phyloP scores from a whole-genome alignment of 2,888 invertebrate genomes.

The Drosophila percnosoma region DNA sequence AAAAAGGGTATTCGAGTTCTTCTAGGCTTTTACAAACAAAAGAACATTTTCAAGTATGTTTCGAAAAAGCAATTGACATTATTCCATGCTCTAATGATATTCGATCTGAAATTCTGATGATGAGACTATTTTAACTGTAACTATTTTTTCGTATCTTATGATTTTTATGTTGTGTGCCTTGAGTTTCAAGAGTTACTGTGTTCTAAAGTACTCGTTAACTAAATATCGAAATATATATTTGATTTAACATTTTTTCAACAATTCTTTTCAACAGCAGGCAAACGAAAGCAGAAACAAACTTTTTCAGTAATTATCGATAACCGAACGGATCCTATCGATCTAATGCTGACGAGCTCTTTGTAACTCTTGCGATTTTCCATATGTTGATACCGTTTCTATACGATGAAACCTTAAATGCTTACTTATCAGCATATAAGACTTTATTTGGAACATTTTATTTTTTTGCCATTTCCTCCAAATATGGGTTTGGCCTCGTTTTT shows the following conservation, averaged over 20 bases:
- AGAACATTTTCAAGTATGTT: constrained; percentile 75
- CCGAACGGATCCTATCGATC: constrained; percentile 20
- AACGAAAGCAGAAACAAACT: constrained; percentile 57
- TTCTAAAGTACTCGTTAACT: constrained; percentile 52
- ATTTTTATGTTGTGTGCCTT: constrained; percentile 64
- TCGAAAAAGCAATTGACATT: constrained; percentile 54
- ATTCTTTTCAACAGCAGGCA: constrained; percentile 46
- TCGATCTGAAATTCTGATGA: constrained; percentile 54
- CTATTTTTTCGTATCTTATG: constrained; percentile 56
- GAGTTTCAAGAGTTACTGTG: constrained; percentile 60
- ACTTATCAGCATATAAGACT: constrained; percentile 47
- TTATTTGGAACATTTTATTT: constrained; percentile 28
- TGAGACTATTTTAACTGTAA: constrained; percentile 45
- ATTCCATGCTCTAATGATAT: constrained; percentile 58
- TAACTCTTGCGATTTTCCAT: constrained; percentile 58
- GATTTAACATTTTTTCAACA: constrained; percentile 32
- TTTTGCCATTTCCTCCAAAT: constrained; percentile 14
- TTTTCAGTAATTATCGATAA: constrained; percentile 19
- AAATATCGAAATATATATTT: constrained; percentile 39
- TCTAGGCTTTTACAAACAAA: constrained; percentile 85
- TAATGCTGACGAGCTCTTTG: constrained; percentile 36
- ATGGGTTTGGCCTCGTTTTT: constrained; percentile 19
- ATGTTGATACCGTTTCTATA: constrained; percentile 49
- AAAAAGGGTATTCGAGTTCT: constrained; percentile 74
- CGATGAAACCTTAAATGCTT: constrained; percentile 56